phyloP scores from a whole-genome alignment of 2,797 vertebrate genomes.

The Mus spretus region DNA sequence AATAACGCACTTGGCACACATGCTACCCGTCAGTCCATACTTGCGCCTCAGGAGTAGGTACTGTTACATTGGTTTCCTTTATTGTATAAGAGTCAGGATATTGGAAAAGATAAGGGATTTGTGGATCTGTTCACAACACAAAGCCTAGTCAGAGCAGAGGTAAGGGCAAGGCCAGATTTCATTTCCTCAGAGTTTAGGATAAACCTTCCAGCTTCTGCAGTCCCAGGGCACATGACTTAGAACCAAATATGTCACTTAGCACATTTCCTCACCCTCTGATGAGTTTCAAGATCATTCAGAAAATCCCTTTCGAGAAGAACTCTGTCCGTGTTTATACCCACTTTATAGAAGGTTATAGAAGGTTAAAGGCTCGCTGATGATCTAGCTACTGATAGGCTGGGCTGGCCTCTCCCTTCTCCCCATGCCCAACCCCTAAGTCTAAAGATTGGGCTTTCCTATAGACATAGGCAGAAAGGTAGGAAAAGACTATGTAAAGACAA shows the following conservation, averaged over 20 bases:
- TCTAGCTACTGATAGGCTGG: not conserved
- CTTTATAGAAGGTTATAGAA: not conserved
- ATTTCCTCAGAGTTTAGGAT: not conserved
- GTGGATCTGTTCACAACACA: not conserved
- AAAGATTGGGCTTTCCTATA: not conserved
- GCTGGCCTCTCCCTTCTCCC: not conserved
- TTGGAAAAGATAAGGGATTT: not conserved
- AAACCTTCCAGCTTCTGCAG: not conserved
- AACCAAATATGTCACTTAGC: not conserved
- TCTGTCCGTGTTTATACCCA: not conserved
- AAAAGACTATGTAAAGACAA: not conserved
- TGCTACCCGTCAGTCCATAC: not conserved
- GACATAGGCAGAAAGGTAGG: not conserved
- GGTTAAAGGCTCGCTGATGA: not conserved
- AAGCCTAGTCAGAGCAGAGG: conserved; percentile 13
- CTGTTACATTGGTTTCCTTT: not conserved
- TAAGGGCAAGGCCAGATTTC: not conserved
- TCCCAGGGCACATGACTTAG: not conserved
- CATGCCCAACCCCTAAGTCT: not conserved
- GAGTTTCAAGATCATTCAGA: conserved; percentile 32
- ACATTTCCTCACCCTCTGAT: not conserved
- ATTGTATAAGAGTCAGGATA: conserved; percentile 5
- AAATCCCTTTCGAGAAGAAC: not conserved
- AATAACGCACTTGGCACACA: not conserved
- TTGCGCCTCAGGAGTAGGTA: not conserved